phyloP scores from a whole-genome alignment of 2,113 vertebrate species.

The Trachemys scripta region DNA sequence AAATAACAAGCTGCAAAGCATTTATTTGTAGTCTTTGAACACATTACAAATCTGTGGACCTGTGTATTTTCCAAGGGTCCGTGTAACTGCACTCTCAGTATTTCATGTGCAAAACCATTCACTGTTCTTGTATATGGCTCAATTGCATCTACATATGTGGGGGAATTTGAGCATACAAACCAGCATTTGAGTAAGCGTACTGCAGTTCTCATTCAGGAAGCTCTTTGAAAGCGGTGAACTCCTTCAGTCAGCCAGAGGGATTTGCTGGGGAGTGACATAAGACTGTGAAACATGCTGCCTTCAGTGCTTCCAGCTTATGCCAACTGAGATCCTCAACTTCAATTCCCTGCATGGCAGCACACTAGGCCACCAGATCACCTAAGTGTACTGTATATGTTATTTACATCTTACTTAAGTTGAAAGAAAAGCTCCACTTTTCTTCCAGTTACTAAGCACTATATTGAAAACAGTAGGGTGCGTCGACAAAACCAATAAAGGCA shows the following conservation, averaged over 20 bases:
- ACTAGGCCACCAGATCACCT: background rate
- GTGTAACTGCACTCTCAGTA: background rate
- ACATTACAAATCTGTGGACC: background rate
- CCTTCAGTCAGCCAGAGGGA: fast-evolving
- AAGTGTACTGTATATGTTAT: background rate
- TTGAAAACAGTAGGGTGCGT: background rate
- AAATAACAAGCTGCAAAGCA: background rate
- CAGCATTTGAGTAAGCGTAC: background rate
- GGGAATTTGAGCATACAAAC: background rate
- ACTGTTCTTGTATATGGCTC: background rate
- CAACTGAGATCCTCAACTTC: background rate
- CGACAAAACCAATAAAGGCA: constrained; percentile 44
- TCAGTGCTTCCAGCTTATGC: background rate
- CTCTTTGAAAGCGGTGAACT: background rate
- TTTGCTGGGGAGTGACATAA: fast-evolving
- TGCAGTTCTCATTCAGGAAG: background rate
- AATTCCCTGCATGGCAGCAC: background rate
- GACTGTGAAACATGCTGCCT: background rate
- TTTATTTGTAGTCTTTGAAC: background rate
- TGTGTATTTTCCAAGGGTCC: background rate
- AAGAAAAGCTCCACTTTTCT: background rate
- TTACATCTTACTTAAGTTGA: fast-evolving
- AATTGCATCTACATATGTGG: background rate
- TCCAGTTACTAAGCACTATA: background rate
- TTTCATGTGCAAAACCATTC: background rate